Evolutionary conservation across 2,797 vertebrate species (phyloP).

Genomic region (Clamator glandarius): DNA sequence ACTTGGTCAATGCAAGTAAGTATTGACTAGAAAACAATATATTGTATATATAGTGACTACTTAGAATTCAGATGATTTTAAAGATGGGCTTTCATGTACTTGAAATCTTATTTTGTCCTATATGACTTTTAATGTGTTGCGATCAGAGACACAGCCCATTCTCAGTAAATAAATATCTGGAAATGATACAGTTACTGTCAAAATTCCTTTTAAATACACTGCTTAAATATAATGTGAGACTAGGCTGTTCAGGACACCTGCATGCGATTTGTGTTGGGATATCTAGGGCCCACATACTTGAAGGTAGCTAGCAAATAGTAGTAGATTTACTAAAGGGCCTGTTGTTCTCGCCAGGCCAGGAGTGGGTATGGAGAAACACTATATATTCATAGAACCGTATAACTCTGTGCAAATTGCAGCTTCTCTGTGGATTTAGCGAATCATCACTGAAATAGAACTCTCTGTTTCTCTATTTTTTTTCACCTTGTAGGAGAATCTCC

Average conservation of each 20-base stretch:
- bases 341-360: background rate
- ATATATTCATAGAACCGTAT: background rate
- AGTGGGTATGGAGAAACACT: constrained; percentile 8
- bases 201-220: background rate
- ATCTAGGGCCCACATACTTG: background rate
- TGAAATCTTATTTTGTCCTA: constrained; percentile 35
- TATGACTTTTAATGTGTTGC: constrained; percentile 36
- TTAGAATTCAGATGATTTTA: constrained; percentile 25
- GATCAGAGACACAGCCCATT: background rate
- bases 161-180: background rate
- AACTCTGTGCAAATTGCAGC: constrained; percentile 49
- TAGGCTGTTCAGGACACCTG: constrained; percentile 19
- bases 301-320: constrained; percentile 3
- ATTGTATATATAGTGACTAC: constrained; percentile 29
- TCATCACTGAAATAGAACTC: constrained; percentile 14
- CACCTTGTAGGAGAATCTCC: background rate
- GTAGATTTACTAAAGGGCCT: background rate
- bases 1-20: constrained; percentile 32
- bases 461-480: background rate
- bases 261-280: background rate
- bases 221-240: background rate
- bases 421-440: constrained; percentile 47
- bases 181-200: background rate
- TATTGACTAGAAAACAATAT: background rate
- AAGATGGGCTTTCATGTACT: background rate